phyloP scores from a whole-genome alignment of 2,888 invertebrate genomes.

The Tyria jacobaeae region DNA sequence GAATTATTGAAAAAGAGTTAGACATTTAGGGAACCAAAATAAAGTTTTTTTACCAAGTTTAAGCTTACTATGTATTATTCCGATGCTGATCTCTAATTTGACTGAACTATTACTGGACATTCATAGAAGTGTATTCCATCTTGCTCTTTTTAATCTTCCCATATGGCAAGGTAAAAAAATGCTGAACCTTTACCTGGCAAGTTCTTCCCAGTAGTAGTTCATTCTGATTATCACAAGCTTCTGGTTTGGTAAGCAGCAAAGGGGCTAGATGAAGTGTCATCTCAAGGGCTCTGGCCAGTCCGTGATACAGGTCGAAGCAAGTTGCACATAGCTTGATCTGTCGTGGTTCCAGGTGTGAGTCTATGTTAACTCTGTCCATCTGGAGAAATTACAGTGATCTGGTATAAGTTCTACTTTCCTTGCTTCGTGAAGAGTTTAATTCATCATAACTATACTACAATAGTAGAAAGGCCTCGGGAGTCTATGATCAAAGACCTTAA shows the following conservation, averaged over 20 bases:
- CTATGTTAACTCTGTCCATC: constrained; percentile 77
- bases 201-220: constrained; percentile 90
- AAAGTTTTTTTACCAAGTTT: no score
- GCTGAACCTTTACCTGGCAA: no score
- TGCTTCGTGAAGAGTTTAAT: neutral
- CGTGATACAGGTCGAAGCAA: constrained; percentile 93
- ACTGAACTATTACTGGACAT: no score
- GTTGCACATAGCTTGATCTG: constrained; percentile 94
- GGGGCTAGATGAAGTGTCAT: constrained; percentile 91
- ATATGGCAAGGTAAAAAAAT: no score
- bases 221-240: constrained; percentile 87
- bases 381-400: constrained; percentile 34
- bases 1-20: no score
- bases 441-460: neutral
- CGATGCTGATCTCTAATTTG: no score
- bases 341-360: constrained; percentile 88
- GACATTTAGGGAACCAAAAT: no score
- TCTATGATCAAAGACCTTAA: neutral
- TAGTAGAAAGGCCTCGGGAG: neutral
- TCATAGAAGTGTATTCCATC: no score
- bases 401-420: neutral
- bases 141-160: no score
- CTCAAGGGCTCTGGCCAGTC: constrained; percentile 92
- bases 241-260: constrained; percentile 88
- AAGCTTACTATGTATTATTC: no score